A percentile compares a stretch with the other conserved stretches of the same genome.
Conservation (phyloP, 2,797 vertebrate genomes). For the Sebastes itinus region DNA sequence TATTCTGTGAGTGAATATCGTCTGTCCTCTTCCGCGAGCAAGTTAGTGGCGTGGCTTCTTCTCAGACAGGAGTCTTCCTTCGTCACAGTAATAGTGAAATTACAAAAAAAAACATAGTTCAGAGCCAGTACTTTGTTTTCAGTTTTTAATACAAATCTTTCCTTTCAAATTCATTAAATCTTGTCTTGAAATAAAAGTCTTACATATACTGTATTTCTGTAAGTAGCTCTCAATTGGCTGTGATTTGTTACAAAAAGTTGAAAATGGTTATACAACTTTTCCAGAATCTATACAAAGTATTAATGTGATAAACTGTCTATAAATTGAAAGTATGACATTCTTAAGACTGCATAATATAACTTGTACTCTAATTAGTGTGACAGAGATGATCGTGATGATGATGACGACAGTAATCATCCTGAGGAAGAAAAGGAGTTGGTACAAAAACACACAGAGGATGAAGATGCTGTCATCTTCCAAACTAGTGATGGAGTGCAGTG, state of each 20-base stretch:
- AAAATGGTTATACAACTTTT: not conserved
- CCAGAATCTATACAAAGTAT: not conserved
- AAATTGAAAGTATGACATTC: not conserved
- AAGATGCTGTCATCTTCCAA: conserved; percentile 59
- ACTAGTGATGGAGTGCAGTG: conserved; percentile 75
- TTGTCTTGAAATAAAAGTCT: not conserved
- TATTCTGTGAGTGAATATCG: no score
- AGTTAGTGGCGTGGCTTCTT: no score
- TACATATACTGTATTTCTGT: not conserved
- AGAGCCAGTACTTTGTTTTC: not conserved
- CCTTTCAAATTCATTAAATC: not conserved
- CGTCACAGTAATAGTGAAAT: not conserved
- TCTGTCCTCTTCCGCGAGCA: no score
- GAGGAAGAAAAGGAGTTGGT: conserved; percentile 33
- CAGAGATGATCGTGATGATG: conserved; percentile 21
- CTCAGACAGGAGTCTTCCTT: no score
- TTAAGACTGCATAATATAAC: not conserved
- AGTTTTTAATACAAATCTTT: not conserved
- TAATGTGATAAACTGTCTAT: not conserved
- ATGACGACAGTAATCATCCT: not conserved
- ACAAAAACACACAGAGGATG: conserved; percentile 60
- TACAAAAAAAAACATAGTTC: not conserved
- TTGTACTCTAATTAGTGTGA: conserved; percentile 48
- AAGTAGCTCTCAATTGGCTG: not conserved
- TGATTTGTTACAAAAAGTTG: not conserved